Evolutionary conservation across 2,888 invertebrate genomes (phyloP).

Genomic region (Brenthis hecate): DNA sequence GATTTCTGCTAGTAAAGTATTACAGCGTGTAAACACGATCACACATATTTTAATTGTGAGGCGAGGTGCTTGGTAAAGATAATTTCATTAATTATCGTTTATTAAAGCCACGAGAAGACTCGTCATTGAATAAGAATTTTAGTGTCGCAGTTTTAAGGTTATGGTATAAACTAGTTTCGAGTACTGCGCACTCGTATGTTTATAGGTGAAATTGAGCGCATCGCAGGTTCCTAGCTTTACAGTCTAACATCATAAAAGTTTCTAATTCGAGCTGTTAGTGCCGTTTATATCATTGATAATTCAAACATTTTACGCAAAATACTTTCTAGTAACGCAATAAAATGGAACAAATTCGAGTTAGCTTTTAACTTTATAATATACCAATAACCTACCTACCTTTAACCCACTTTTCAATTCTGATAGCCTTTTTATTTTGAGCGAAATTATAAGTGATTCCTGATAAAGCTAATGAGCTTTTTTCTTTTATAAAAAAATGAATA

Average conservation of each 20-base stretch:
- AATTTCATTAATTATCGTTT: conserved; percentile 31
- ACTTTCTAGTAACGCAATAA: no score
- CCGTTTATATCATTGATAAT: neutral
- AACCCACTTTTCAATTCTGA: no score
- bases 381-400: no score
- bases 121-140: conserved; percentile 28
- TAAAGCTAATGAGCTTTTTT: neutral
- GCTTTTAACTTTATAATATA: no score
- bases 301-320: neutral
- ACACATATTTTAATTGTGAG: conserved; percentile 15
- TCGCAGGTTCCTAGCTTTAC: conserved; percentile 2
- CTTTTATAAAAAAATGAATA: conserved; percentile 2
- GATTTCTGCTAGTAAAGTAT: conserved; percentile 3
- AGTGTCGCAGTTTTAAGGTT: conserved; percentile 32
- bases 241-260: conserved; percentile 11
- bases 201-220: conserved; percentile 13
- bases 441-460: neutral
- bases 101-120: conserved; percentile 39
- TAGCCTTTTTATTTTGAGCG: neutral
- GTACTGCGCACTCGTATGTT: conserved; percentile 6
- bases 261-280: conserved; percentile 10
- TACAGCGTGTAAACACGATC: neutral
- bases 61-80: conserved; percentile 19
- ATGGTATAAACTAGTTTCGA: conserved; percentile 29
- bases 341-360: no score